These are phyloP conservation scores for Sphaerophoria rueppellii DNA, from an alignment of 2,888 invertebrate genomes.

Conservation along the genomic window DNA sequence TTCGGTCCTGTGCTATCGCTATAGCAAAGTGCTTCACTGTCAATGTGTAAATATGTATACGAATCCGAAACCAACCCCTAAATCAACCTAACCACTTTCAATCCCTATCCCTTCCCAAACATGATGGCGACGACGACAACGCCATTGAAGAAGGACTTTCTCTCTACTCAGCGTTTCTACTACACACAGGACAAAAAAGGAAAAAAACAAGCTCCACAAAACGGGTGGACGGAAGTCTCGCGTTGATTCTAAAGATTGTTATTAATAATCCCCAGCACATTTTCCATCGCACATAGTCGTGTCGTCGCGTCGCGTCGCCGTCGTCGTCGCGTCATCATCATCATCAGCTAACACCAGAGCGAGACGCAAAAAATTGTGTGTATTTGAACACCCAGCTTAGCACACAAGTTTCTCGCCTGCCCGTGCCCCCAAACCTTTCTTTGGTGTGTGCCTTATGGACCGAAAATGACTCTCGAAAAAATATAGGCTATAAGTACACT, in stretches of 20 bases:
- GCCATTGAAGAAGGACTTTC: constrained; percentile 56
- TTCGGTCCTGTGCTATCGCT: constrained; percentile 28
- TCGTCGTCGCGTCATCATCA: too few species aligned
- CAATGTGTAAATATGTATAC: constrained; percentile 64
- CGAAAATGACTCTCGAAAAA: constrained; percentile 38
- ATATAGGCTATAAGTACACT: constrained; percentile 66
- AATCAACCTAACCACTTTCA: neutral
- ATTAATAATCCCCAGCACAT: constrained; percentile 61
- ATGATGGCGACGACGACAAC: constrained; percentile 4
- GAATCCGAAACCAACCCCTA: constrained; percentile 35
- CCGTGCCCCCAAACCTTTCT: constrained; percentile 18
- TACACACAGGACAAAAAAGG: constrained; percentile 6
- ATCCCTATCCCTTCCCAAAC: constrained; percentile 1
- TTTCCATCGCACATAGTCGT: constrained; percentile 8
- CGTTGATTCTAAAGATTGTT: constrained; percentile 67
- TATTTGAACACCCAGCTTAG: constrained; percentile 72
- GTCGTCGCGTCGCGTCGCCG: too few species aligned
- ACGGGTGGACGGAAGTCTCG: constrained; percentile 63
- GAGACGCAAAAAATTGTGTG: constrained; percentile 63
- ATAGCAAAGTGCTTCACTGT: constrained; percentile 63
- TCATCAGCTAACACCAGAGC: constrained; percentile 55
- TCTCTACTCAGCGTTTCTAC: constrained; percentile 22
- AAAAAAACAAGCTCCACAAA: constrained; percentile 2
- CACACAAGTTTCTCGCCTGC: constrained; percentile 51
- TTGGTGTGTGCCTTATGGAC: constrained; percentile 49